phyloP scores from a whole-genome alignment of 2,888 invertebrate genomes.

The Erebia ligea region DNA sequence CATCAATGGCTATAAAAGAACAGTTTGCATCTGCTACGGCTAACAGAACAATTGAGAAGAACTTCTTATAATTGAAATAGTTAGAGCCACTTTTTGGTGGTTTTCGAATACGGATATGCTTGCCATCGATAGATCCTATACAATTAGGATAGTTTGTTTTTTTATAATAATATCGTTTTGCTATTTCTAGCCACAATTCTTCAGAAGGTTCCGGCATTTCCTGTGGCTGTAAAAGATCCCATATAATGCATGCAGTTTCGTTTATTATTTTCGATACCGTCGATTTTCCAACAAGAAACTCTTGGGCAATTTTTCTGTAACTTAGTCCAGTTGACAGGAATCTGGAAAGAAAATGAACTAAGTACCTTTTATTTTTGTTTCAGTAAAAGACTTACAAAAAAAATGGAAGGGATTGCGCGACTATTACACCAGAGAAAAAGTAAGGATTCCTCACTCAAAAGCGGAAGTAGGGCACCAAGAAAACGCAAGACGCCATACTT shows the following conservation, averaged over 20 bases:
- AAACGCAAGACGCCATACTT: too few species aligned
- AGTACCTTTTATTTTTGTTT: too few species aligned
- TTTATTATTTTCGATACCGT: conserved; percentile 36
- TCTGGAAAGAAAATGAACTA: too few species aligned
- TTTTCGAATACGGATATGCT: background rate
- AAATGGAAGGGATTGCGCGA: too few species aligned
- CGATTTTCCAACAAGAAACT: conserved; percentile 39
- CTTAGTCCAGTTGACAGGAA: background rate
- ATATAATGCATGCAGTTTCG: conserved; percentile 30
- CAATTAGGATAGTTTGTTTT: conserved; percentile 27
- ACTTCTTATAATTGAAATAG: background rate
- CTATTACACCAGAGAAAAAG: too few species aligned
- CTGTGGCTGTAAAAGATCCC: conserved; percentile 27
- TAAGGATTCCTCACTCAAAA: too few species aligned
- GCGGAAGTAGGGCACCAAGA: too few species aligned
- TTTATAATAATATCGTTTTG: conserved; percentile 26
- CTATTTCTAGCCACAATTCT: conserved; percentile 32
- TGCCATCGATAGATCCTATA: conserved; percentile 8
- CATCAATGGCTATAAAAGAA: background rate
- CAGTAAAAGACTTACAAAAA: too few species aligned
- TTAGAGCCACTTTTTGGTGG: background rate
- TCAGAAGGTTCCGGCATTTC: conserved; percentile 34
- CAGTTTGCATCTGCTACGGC: background rate
- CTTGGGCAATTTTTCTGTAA: conserved; percentile 39
- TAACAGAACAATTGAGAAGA: background rate